phyloP scores from a whole-genome alignment of 2,888 invertebrate genomes.

The Hirtodrosophila trivittata region DNA sequence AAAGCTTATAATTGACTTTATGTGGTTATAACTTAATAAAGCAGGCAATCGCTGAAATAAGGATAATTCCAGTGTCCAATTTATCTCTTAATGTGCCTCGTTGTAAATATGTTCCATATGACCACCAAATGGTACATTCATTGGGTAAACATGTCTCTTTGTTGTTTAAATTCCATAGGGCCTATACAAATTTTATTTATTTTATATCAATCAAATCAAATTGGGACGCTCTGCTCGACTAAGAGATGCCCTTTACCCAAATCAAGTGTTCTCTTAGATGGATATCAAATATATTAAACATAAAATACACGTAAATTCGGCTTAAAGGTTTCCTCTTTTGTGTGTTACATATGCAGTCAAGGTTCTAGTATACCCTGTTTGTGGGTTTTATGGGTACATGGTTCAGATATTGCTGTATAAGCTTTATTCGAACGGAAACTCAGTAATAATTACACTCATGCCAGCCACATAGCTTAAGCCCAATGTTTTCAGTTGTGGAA shows the following conservation, averaged over 20 bases:
- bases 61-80: conserved; percentile 26
- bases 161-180: too few species aligned
- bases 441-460: conserved; percentile 11
- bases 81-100: conserved; percentile 42
- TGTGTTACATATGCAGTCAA: too few species aligned
- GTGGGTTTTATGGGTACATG: too few species aligned
- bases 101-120: too few species aligned
- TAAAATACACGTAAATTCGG: too few species aligned
- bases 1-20: conserved; percentile 57
- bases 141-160: too few species aligned
- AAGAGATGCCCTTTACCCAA: neutral
- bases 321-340: too few species aligned
- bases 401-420: neutral
- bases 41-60: neutral
- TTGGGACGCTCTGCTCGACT: neutral
- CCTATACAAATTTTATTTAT: too few species aligned
- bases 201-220: too few species aligned
- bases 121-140: too few species aligned
- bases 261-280: too few species aligned
- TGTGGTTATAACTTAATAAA: conserved; percentile 26
- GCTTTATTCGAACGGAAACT: neutral
- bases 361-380: neutral
- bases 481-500: conserved; percentile 4
- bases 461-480: conserved; percentile 19
- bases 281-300: too few species aligned